Evolutionary conservation across 2,888 invertebrate species (phyloP).

Genomic region (Octodonta nipae): DNA sequence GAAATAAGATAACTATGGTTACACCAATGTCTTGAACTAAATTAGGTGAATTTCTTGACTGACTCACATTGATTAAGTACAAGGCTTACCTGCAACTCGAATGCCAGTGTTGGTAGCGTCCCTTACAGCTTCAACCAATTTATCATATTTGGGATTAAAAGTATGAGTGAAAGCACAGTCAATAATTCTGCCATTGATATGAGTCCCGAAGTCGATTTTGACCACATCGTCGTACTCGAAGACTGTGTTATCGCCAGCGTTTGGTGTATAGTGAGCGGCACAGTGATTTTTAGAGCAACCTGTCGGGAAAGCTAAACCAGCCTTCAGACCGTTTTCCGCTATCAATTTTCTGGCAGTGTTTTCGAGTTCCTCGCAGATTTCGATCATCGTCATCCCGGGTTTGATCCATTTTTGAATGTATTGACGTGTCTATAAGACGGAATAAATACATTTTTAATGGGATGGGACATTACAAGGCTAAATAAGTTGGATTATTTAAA

Average conservation of each 20-base stretch:
- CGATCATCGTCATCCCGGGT: slow-evolving; percentile 98
- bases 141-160: slow-evolving; percentile 93
- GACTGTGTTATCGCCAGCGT: slow-evolving; percentile 90
- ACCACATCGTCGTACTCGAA: slow-evolving; percentile 92
- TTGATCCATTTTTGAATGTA: slow-evolving; percentile 89
- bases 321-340: slow-evolving; percentile 86
- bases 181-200: slow-evolving; percentile 94
- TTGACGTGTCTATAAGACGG: slow-evolving; percentile 65
- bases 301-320: slow-evolving; percentile 82
- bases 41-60: no score
- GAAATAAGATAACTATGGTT: slow-evolving; percentile 1
- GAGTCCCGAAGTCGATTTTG: slow-evolving; percentile 97
- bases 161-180: slow-evolving; percentile 97
- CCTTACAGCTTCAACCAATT: slow-evolving; percentile 83
- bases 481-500: no score
- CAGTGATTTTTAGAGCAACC: slow-evolving; percentile 84
- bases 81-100: slow-evolving; percentile 39
- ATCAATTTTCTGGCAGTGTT: slow-evolving; percentile 82
- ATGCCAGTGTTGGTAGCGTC: slow-evolving; percentile 99
- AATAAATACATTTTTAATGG: no score
- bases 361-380: slow-evolving; percentile 94
- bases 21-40: no score
- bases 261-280: slow-evolving; percentile 98
- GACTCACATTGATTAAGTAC: no score
- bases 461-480: no score